phyloP scores from a whole-genome alignment of 2,888 invertebrate species.

The Strigamia transsilvanica region DNA sequence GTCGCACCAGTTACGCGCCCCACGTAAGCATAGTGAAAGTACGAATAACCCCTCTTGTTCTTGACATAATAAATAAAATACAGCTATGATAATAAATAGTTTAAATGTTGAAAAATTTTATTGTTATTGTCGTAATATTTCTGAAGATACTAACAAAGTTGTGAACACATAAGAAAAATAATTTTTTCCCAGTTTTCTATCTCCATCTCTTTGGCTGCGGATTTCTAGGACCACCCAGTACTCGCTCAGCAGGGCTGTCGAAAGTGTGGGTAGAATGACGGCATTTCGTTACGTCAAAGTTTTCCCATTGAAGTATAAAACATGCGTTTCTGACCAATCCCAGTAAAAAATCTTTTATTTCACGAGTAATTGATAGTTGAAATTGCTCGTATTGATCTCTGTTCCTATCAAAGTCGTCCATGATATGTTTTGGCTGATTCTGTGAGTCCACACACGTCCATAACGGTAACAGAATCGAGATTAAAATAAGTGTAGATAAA shows the following conservation, averaged over 20 bases:
- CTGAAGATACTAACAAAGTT: too few relatives aligned
- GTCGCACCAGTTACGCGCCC: too few relatives aligned
- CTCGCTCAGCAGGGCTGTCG: conserved; percentile 53
- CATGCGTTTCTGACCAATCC: conserved; percentile 52
- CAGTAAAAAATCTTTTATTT: conserved; percentile 51
- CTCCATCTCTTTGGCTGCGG: conserved; percentile 55
- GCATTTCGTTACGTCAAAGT: neutral
- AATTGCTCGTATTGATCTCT: neutral
- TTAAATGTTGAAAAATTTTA: neutral
- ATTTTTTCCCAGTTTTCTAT: neutral
- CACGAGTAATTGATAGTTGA: conserved; percentile 27
- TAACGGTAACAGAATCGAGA: neutral
- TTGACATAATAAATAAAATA: too few relatives aligned
- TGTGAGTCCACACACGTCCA: conserved; percentile 12
- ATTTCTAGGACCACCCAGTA: conserved; percentile 50
- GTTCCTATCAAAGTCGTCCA: neutral
- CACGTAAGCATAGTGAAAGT: too few relatives aligned
- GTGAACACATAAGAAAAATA: neutral
- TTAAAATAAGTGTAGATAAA: neutral
- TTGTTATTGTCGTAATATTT: neutral
- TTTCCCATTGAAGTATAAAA: conserved; percentile 50
- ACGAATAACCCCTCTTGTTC: too few relatives aligned
- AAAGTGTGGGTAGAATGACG: conserved; percentile 46
- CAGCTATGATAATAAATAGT: neutral
- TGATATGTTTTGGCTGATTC: neutral